Base-by-base conservation (phyloP, 2,888 invertebrate genomes). In the Chymomyza fuscimana region DNA sequence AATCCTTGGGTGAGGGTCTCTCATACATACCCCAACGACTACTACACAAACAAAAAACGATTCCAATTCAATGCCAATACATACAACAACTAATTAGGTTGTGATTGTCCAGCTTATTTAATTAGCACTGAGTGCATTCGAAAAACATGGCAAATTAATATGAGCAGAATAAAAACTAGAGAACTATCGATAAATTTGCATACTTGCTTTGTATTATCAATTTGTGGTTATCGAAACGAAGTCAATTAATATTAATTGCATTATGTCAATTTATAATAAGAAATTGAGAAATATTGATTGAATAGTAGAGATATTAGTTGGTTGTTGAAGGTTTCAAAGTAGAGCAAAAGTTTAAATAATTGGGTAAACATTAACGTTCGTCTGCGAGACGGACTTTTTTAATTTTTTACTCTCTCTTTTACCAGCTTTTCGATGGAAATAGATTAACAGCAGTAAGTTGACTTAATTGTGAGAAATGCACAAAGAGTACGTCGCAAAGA, bases 21-120 rank as follows among this genome's bases (percentile, higher is more conserved):
- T 46, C 22, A 29, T 6, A 52, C 19, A 50, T 46, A 66, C 32
- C 46, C 58, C 40, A 65, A 59, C 65, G 50, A 32, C 22, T 16
- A 15, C 15, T n/a, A 54, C 54, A 19, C 58, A 58, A 7, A 5
- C 58, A 58, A 19, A 36, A 67, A 52, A 19, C 61, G 46, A 25
- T 59, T 15, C 66, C 50, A 29, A 50, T 61, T 51, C 67, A 66
- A 66, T 50, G 50, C 60, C 19, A 66, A 36, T 4, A 32, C 36
- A 15, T 54, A 19, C 7, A 19, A n/a, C 16, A 22, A 52, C 61
- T 61, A 67, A 67, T 67, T 67, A 52, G 67, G 12, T 51, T 36
- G 32, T 40, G 59, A 68, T 68, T 63, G 59, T 63, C 56, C 40
- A 68, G 58, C 19, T 59, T 51, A 68, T 63, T 63, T 52, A 36